Evolutionary conservation across 2,797 vertebrate species (phyloP), one percentile per base, ranked within the genome.

Genomic region (Cheracebus regulus): DNA sequence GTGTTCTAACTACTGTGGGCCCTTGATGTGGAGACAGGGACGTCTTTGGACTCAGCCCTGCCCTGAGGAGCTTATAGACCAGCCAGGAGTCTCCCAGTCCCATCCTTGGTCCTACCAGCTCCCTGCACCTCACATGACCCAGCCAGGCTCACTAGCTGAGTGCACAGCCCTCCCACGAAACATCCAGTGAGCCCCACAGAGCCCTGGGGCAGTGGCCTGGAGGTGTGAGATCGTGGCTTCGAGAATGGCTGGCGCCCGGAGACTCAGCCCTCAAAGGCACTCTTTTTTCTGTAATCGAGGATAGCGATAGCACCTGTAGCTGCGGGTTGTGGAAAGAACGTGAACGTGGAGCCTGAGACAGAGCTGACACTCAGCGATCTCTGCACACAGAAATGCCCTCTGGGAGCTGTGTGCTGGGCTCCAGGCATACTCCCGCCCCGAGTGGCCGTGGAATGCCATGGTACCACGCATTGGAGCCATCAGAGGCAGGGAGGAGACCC

Each of bases 381-480:
- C 12, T 64, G 75, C n/a, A 84, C 55, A 39, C 19, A 22, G 33
- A 52, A 3, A 33, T 84, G 58, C 0, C 0, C 19, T 0, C 52
- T 88, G 41, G 33, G 48, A 33, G 64, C 7, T 57, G 9, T 3
- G 0, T n/a, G n/a, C 52, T 89, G 46, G 39, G 48, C 2, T 44
- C 6, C 10, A 39, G 52, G 52, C 90, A 4, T 0, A 0, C 12
- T 30, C 44, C 22, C n/a, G 1, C 12, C 7, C 41, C 7, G 0
- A 19, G 52, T 2, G 36, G 57, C 12, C 0, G 7, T 11, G 28
- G 41, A n/a, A 10, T 2, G 12, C 7, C 1, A 28, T 41, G 1
- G 1, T 8, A 44, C 41, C 7, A 0, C 0, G 7, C 41, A 2
- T 0, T 3, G 17, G 14, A 15, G 22, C 33, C 39, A 0, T 36